A percentile compares a stretch with the other conserved stretches of the same genome.
phyloP scores from a whole-genome alignment of 2,797 vertebrate species.

The Rhinella marina region DNA sequence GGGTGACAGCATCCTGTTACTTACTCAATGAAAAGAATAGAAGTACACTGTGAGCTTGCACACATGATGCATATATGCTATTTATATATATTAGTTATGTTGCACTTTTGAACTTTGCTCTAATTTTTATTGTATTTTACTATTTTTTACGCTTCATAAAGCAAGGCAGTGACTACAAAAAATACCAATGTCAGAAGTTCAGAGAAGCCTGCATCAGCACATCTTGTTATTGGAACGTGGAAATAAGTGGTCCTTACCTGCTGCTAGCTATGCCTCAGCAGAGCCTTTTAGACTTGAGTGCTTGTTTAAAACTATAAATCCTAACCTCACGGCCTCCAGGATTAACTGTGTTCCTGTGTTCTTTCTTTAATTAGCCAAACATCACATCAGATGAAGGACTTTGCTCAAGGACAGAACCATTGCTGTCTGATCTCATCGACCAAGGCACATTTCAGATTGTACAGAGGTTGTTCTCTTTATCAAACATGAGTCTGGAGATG shows the following conservation, averaged over 20 bases:
- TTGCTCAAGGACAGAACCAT: conserved; percentile 69
- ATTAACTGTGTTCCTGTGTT: conserved; percentile 33
- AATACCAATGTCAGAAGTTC: not conserved
- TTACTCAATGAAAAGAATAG: no score
- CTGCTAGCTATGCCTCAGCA: conserved; percentile 10
- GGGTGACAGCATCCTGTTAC: no score
- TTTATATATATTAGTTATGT: no score
- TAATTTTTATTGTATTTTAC: not conserved
- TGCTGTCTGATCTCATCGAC: conserved; percentile 70
- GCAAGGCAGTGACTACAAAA: not conserved
- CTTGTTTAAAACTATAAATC: conserved; percentile 46
- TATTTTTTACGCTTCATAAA: not conserved
- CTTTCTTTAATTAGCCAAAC: conserved; percentile 75
- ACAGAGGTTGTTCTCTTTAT: conserved; percentile 78
- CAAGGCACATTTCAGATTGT: conserved; percentile 70
- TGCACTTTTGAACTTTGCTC: not conserved
- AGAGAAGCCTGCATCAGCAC: not conserved
- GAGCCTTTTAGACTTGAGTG: not conserved
- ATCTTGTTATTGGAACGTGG: not conserved
- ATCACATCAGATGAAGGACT: conserved; percentile 69
- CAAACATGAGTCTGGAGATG: conserved; percentile 76
- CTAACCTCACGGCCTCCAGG: conserved; percentile 1
- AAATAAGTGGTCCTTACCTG: not conserved
- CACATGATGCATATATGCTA: no score
- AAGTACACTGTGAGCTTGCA: no score